These are phyloP conservation scores for Choloepus hoffmanni DNA, from an alignment of 2,113 vertebrate genomes.

Conservation along the genomic window DNA sequence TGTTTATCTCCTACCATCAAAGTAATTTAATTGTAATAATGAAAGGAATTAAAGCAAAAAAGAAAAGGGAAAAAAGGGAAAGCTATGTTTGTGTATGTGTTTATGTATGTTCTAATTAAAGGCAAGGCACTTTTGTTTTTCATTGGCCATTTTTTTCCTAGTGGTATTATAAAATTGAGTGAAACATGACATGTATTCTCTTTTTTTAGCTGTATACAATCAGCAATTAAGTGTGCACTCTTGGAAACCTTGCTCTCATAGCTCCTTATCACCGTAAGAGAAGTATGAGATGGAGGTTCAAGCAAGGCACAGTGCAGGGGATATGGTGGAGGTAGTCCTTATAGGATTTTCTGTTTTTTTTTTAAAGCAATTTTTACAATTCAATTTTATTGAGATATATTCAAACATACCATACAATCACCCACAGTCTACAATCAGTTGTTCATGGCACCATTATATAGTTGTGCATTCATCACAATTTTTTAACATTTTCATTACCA, in stretches of 20 bases:
- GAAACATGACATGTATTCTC: background rate
- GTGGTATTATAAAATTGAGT: background rate
- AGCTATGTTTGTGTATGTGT: background rate
- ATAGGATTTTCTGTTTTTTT: background rate
- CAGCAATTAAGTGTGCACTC: background rate
- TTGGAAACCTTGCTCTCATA: background rate
- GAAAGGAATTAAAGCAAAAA: background rate
- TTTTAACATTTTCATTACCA: too few species aligned
- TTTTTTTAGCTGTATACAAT: background rate
- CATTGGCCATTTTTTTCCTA: background rate
- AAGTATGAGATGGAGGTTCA: background rate
- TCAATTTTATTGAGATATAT: too few species aligned
- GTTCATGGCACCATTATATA: too few species aligned
- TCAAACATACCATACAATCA: too few species aligned
- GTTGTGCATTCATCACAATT: too few species aligned
- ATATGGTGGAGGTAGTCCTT: background rate
- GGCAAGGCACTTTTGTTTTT: background rate
- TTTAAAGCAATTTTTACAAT: too few species aligned
- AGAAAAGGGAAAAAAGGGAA: background rate
- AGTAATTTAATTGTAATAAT: background rate
- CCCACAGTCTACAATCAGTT: too few species aligned
- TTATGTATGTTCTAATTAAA: background rate
- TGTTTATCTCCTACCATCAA: background rate
- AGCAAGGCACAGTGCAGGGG: background rate
- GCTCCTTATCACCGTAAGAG: background rate